Conservation (phyloP, 2,797 vertebrate species). For the Darevskia mixta region DNA sequence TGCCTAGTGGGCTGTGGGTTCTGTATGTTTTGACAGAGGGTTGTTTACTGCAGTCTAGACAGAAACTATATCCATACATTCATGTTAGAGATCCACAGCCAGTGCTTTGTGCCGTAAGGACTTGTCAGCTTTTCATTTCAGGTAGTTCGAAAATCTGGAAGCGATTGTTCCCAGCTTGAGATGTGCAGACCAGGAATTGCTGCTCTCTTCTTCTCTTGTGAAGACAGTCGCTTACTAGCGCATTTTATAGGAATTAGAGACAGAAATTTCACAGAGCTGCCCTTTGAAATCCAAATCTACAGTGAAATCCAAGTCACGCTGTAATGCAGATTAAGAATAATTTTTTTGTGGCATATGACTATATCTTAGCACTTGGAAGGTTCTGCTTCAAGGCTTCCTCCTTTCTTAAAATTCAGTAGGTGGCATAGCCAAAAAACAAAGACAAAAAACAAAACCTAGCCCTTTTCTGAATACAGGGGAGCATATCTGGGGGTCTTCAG, state of each 20-base stretch:
- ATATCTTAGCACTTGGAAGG: not conserved
- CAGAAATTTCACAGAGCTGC: slow-evolving; percentile 95
- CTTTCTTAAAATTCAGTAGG: too few species aligned
- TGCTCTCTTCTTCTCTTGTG: slow-evolving; percentile 61
- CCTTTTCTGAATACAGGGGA: too few species aligned
- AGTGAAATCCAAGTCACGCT: slow-evolving; percentile 98
- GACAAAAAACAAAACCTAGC: too few species aligned
- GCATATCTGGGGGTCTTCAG: too few species aligned
- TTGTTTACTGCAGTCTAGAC: slow-evolving; percentile 53
- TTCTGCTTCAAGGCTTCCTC: not conserved
- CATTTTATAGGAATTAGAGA: slow-evolving; percentile 98
- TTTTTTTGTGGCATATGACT: not conserved
- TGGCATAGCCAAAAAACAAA: too few species aligned
- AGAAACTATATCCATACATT: slow-evolving; percentile 67
- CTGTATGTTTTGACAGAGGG: slow-evolving; percentile 53
- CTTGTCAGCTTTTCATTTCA: slow-evolving; percentile 63
- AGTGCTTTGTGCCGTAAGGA: slow-evolving; percentile 58
- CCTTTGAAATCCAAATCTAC: slow-evolving; percentile 99
- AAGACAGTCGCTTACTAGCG: slow-evolving; percentile 81
- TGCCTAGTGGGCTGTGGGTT: slow-evolving; percentile 52
- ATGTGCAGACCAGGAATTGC: slow-evolving; percentile 66
- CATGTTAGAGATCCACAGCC: slow-evolving; percentile 43
- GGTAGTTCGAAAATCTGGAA: slow-evolving; percentile 71
- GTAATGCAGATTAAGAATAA: slow-evolving; percentile 65
- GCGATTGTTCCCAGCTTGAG: slow-evolving; percentile 68